phyloP scores from a whole-genome alignment of 2,888 invertebrate species.

The Leucophenga montana region DNA sequence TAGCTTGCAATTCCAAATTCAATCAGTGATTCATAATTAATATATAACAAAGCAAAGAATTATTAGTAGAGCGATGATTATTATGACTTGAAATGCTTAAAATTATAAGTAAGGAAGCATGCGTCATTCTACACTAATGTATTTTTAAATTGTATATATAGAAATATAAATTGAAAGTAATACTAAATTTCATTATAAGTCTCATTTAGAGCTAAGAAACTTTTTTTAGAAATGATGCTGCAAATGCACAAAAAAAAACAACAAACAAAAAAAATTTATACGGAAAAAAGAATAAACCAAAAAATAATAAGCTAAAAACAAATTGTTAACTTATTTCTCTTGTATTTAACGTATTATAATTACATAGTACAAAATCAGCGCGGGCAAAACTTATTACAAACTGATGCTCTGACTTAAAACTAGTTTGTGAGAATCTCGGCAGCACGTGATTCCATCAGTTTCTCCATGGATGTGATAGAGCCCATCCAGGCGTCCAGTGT shows the following conservation, averaged over 20 bases:
- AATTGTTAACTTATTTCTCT: constrained; percentile 34
- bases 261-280: constrained; percentile 28
- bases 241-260: constrained; percentile 22
- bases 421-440: constrained; percentile 73
- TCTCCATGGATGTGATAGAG: constrained; percentile 73
- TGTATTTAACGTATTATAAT: constrained; percentile 56
- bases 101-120: too few relatives aligned
- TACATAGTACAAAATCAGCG: constrained; percentile 20
- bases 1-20: too few relatives aligned
- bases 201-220: too few relatives aligned
- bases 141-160: too few relatives aligned
- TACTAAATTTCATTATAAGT: too few relatives aligned
- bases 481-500: constrained; percentile 73
- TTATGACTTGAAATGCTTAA: too few relatives aligned
- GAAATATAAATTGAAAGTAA: too few relatives aligned
- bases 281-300: constrained; percentile 30
- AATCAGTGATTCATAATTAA: too few relatives aligned
- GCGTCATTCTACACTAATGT: too few relatives aligned
- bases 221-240: too few relatives aligned
- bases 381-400: constrained; percentile 1
- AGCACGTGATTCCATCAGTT: constrained; percentile 72
- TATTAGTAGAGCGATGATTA: too few relatives aligned
- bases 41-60: too few relatives aligned
- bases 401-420: constrained; percentile 38
- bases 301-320: constrained; percentile 9